Evolutionary conservation across 2,888 invertebrate genomes (phyloP).

Genomic region (Idaea dimidiata): DNA sequence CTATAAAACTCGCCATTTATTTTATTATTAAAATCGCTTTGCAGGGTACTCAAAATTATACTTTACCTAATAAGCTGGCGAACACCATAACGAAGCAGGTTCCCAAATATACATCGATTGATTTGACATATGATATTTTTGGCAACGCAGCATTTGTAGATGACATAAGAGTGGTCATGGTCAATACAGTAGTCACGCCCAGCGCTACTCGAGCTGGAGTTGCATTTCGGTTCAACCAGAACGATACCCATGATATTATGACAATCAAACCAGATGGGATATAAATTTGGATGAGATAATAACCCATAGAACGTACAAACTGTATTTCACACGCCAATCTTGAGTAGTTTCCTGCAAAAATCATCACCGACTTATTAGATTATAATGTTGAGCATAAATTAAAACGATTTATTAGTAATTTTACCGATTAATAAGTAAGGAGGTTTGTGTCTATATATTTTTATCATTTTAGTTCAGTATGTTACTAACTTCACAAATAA

Average conservation of each 20-base stretch:
- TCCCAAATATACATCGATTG: constrained; percentile 97
- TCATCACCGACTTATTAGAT: constrained; percentile 10
- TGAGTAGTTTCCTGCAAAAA: constrained; percentile 93
- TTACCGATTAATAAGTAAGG: constrained; percentile 1
- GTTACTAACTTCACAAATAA: background rate
- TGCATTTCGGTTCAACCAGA: constrained; percentile 97
- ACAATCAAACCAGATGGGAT: constrained; percentile 98
- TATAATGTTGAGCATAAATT: background rate
- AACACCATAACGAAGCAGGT: constrained; percentile 99
- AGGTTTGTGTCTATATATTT: background rate
- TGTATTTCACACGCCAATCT: constrained; percentile 97
- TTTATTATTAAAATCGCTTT: constrained; percentile 19
- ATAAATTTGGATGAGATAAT: constrained; percentile 99
- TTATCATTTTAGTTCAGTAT: background rate
- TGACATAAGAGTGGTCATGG: constrained; percentile 98
- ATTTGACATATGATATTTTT: constrained; percentile 98
- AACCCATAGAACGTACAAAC: constrained; percentile 98
- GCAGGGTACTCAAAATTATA: constrained; percentile 20
- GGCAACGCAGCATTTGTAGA: constrained; percentile 98
- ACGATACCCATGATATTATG: constrained; percentile 98
- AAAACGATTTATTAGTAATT: background rate
- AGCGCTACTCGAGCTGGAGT: constrained; percentile 96
- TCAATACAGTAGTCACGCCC: constrained; percentile 97
- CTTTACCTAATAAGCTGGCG: constrained; percentile 95
- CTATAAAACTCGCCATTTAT: background rate